These are phyloP conservation scores for Chaetophractus vellerosus DNA, from an alignment of 2,797 vertebrate species.

Conservation along the genomic window DNA sequence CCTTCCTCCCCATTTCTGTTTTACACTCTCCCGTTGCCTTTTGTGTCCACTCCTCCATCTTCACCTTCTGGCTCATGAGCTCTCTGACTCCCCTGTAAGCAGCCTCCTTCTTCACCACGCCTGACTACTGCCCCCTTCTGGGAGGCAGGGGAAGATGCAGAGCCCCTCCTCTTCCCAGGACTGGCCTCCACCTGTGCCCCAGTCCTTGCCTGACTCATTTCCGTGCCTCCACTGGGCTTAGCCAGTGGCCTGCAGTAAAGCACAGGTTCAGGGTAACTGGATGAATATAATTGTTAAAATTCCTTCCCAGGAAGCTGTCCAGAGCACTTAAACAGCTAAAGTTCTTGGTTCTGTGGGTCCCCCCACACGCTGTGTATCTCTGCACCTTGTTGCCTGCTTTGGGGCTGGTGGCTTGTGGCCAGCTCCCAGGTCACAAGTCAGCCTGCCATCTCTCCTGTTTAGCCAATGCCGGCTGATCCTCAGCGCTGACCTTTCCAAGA, in stretches of 20 bases:
- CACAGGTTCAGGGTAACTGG: background rate
- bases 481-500: background rate
- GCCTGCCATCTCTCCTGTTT: background rate
- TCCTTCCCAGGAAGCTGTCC: background rate
- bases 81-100: background rate
- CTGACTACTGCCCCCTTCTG: background rate
- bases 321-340: background rate
- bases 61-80: background rate
- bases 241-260: background rate
- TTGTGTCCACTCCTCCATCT: background rate
- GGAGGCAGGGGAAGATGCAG: accelerated
- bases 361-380: background rate
- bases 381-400: background rate
- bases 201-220: background rate
- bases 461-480: no score
- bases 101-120: background rate
- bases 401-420: background rate
- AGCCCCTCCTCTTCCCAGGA: background rate
- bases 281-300: background rate
- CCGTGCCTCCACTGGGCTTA: background rate
- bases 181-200: background rate
- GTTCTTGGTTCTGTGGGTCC: background rate
- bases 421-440: background rate
- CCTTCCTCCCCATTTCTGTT: background rate
- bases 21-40: background rate